Base-by-base conservation (phyloP, 2,797 vertebrate genomes). In the Anguilla pacifica region DNA sequence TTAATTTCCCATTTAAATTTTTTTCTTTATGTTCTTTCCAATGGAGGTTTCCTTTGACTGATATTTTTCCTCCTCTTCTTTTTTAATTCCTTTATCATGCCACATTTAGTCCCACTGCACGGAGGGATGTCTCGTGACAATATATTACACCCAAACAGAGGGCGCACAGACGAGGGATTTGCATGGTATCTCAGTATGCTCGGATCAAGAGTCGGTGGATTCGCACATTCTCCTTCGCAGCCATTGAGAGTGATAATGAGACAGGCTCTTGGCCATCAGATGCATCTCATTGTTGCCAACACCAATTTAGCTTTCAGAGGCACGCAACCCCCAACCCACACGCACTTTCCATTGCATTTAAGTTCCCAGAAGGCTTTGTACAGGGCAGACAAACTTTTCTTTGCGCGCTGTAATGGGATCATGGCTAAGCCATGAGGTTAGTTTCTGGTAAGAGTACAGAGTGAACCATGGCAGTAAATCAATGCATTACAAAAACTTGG, bases 191-290 rank as follows among this genome's bases (percentile, higher is more conserved):
- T 77, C 25, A 53, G 87, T 72, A 79, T 83, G 85, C 64, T 86
- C 35, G 28, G 31, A 55, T 89, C 84, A 57, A 67, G 70, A 39
- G 53, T 74, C 84, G 51, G 51, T 81, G 61, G 72, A 81, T 82
- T 83, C 83, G 43, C 22, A 53, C 72, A 86, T 82, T 81, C 57
- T 87, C 70, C 86, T 83, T 82, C 74, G 59, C 86, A 87, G 31
- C 59, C 83, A 87, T 74, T 74, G 83, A 87, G 83, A 61, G 86
- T 81, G 86, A 87, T 85, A 87, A 89, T 89, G 88, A 89, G 88
- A 72, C 67, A 83, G 88, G 86, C 88, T 84, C 35, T 51, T 72
- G 55, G 88, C 86, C 86, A 89, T 86, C 83, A 82, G 53, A 87
- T 77, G 61, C 86, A 87, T 57, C 84, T 89, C 86, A 86, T 89